Evolutionary conservation across 2,113 vertebrate genomes (phyloP).

Genomic region (Cyprinodon brontotheroides): DNA sequence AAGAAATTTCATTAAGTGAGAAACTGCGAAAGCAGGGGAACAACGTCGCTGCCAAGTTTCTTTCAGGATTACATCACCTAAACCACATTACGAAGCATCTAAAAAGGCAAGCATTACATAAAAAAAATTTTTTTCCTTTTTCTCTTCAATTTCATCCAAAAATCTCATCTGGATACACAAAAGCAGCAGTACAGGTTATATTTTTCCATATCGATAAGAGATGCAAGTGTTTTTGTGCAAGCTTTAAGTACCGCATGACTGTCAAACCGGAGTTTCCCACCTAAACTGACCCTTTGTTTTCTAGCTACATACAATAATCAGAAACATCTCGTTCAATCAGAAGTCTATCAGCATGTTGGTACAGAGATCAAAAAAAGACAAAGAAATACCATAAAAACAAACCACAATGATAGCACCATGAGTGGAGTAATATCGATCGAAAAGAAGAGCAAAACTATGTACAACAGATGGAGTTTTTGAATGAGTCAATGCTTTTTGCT

Average conservation of each 20-base stretch:
- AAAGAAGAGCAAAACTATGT: constrained; percentile 63
- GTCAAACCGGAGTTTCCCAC: constrained; percentile 31
- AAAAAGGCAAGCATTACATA: constrained; percentile 66
- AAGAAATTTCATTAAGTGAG: constrained; percentile 49
- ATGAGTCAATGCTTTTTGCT: constrained; percentile 54
- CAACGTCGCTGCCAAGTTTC: constrained; percentile 22
- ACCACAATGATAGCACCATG: constrained; percentile 72
- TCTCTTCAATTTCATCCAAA: constrained; percentile 36
- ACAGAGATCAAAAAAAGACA: constrained; percentile 37
- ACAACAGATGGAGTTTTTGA: constrained; percentile 48
- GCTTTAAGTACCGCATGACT: constrained; percentile 21
- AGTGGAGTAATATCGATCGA: constrained; percentile 55
- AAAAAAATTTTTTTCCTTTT: constrained; percentile 49
- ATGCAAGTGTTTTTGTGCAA: constrained; percentile 23
- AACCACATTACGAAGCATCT: constrained; percentile 56
- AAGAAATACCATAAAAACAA: constrained; percentile 20
- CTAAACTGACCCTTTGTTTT: constrained; percentile 45
- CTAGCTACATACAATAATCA: constrained; percentile 64
- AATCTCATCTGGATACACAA: constrained; percentile 51
- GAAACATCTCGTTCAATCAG: constrained; percentile 51
- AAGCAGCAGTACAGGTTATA: constrained; percentile 74
- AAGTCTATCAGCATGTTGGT: constrained; percentile 32
- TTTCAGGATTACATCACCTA: constrained; percentile 37
- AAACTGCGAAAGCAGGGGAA: constrained; percentile 46
- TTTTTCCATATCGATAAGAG: constrained; percentile 38